Evolutionary conservation across 2,888 invertebrate genomes (phyloP).

Genomic region (Serrognathus titanus): DNA sequence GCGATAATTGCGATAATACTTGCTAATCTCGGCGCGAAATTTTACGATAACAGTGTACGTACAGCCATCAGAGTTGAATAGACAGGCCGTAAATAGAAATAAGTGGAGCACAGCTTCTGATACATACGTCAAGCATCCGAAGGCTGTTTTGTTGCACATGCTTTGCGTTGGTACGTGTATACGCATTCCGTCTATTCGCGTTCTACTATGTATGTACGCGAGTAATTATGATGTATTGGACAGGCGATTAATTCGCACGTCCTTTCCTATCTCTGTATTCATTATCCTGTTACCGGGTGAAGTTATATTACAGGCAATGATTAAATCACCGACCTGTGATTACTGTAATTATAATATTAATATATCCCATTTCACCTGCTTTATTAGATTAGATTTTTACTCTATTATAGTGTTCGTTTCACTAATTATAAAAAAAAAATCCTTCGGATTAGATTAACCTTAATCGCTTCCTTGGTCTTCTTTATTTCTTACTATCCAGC

Average conservation of each 20-base stretch:
- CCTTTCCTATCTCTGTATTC: slow-evolving; percentile 24
- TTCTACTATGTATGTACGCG: slow-evolving; percentile 16
- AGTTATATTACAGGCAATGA: slow-evolving; percentile 19
- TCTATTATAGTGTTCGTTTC: slow-evolving; percentile 3
- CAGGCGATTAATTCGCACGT: slow-evolving; percentile 30
- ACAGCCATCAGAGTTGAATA: slow-evolving; percentile 5
- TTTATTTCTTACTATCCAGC: no score
- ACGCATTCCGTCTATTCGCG: slow-evolving; percentile 18
- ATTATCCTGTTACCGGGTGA: slow-evolving; percentile 23
- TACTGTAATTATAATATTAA: slow-evolving; percentile 13
- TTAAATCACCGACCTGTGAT: slow-evolving; percentile 19
- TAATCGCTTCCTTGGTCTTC: no score
- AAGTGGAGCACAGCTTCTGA: slow-evolving; percentile 26
- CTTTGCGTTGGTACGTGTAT: slow-evolving; percentile 25
- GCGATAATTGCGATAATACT: background rate
- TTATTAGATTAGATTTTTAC: slow-evolving; percentile 8
- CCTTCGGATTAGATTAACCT: no score
- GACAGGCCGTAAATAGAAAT: slow-evolving; percentile 13
- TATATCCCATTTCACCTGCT: slow-evolving; percentile 7
- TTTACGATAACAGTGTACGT: background rate
- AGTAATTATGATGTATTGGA: slow-evolving; percentile 32
- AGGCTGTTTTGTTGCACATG: slow-evolving; percentile 25
- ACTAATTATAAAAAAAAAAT: background rate
- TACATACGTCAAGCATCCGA: slow-evolving; percentile 27
- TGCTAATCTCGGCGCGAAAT: background rate